Percentiles rank a stretch among this genome's conserved stretches.
phyloP scores from a whole-genome alignment of 2,888 invertebrate genomes.

The Thereva nobilitata region DNA sequence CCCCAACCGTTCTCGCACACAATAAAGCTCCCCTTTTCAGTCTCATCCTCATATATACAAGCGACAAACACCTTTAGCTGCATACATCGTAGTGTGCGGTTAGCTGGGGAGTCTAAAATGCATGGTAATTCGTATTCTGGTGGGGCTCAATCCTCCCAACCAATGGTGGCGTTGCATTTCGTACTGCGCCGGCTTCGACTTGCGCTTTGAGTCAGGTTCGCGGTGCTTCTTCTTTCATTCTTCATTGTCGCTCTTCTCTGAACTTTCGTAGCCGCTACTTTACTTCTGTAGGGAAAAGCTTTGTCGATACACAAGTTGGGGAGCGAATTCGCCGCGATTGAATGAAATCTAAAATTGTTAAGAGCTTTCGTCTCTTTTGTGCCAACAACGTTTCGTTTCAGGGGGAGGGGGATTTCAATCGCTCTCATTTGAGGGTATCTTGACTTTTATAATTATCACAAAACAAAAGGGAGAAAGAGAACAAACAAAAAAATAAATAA shows the following conservation, averaged over 20 bases:
- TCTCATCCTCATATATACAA: neutral
- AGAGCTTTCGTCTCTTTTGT: too few relatives aligned
- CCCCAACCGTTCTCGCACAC: neutral
- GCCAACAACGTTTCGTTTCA: too few relatives aligned
- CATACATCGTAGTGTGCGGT: neutral
- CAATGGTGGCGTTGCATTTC: conserved; percentile 22
- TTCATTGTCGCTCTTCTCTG: conserved; percentile 2
- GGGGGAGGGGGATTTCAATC: too few relatives aligned
- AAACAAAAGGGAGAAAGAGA: too few relatives aligned
- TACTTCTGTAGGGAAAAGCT: too few relatives aligned
- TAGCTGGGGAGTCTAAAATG: conserved; percentile 17
- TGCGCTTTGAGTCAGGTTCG: neutral
- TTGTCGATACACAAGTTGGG: too few relatives aligned
- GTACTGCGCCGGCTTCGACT: conserved; percentile 9
- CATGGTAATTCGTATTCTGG: conserved; percentile 15
- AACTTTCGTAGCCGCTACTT: neutral
- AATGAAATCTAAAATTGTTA: too few relatives aligned
- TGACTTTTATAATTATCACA: too few relatives aligned
- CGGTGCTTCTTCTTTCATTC: neutral
- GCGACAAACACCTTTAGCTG: neutral
- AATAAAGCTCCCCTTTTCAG: conserved; percentile 3
- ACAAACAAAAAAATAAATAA: too few relatives aligned
- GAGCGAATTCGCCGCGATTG: too few relatives aligned
- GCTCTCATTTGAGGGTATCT: too few relatives aligned
- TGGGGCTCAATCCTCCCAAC: conserved; percentile 9